These are phyloP conservation scores for Albula goreensis DNA, from an alignment of 2,113 vertebrate genomes.

Conservation along the genomic window DNA sequence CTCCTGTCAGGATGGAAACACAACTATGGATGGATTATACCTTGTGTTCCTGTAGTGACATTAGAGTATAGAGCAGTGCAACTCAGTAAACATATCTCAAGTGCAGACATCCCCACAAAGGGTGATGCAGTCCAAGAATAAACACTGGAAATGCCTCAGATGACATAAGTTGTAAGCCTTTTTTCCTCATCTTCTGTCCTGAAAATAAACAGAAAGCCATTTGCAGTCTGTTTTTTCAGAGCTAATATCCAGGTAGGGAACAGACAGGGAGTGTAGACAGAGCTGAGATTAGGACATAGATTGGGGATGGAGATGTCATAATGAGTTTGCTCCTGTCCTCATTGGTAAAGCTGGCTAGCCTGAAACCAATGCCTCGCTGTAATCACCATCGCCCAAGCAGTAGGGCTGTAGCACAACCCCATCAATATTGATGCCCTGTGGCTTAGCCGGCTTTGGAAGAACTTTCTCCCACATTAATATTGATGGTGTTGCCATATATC, in stretches of 20 bases:
- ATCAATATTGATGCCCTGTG: slow-evolving; percentile 75
- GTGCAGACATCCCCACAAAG: not conserved
- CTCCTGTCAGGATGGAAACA: not conserved
- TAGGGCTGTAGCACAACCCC: slow-evolving; percentile 57
- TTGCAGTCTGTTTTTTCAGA: not conserved
- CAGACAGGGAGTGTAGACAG: not conserved
- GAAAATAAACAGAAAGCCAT: not conserved
- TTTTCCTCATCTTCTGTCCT: not conserved
- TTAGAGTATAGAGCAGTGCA: not conserved
- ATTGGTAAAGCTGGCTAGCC: slow-evolving; percentile 47
- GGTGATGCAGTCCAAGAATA: not conserved
- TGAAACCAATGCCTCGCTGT: slow-evolving; percentile 48
- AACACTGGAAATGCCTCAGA: not conserved
- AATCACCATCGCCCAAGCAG: slow-evolving; percentile 57
- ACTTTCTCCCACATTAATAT: slow-evolving; percentile 76
- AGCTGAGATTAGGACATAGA: not conserved
- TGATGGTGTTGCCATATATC: slow-evolving; percentile 71
- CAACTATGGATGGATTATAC: not conserved
- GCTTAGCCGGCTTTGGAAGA: slow-evolving; percentile 65
- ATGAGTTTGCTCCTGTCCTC: slow-evolving; percentile 40
- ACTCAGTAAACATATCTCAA: not conserved
- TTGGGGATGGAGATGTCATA: not conserved
- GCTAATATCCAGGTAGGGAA: not conserved
- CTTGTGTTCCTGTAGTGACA: not conserved
- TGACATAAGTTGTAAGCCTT: not conserved